Evolutionary conservation across 2,113 vertebrate genomes (phyloP).

Genomic region (Perccottus glenii): DNA sequence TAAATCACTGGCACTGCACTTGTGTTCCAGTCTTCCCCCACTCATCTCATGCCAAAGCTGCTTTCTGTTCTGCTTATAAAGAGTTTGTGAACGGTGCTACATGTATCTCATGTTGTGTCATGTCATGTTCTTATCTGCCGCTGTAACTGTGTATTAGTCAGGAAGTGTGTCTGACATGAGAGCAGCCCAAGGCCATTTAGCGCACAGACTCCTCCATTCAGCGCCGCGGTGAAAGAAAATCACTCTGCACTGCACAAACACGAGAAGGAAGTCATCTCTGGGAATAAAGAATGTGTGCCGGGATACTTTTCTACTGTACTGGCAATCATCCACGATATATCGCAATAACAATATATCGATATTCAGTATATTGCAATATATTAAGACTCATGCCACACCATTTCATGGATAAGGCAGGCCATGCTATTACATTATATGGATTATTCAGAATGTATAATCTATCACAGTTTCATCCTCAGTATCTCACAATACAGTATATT

Average conservation of each 20-base stretch:
- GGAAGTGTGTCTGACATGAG: conserved; percentile 67
- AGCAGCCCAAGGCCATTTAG: conserved; percentile 53
- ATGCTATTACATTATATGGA: too few relatives aligned
- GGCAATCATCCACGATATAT: too few relatives aligned
- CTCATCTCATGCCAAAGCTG: conserved; percentile 23
- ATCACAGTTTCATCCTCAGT: too few relatives aligned
- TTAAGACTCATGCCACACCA: too few relatives aligned
- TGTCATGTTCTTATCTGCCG: conserved; percentile 45
- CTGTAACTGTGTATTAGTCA: conserved; percentile 54
- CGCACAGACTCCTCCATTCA: conserved; percentile 27
- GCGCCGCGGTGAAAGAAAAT: conserved; percentile 30
- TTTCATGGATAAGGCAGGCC: too few relatives aligned
- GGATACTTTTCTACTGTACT: background rate
- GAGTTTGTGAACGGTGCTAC: conserved; percentile 5
- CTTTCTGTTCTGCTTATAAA: conserved; percentile 25
- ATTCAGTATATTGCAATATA: too few relatives aligned
- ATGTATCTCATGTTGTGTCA: conserved; percentile 60
- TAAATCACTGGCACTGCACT: conserved; percentile 22
- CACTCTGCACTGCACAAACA: background rate
- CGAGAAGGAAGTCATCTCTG: too few relatives aligned
- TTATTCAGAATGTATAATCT: too few relatives aligned
- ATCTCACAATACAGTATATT: too few relatives aligned
- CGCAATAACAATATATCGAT: too few relatives aligned
- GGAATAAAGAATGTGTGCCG: too few relatives aligned
- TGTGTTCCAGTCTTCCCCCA: too few relatives aligned